phyloP scores from a whole-genome alignment of 1,140 invertebrate species.

The Coptotermes formosanus region DNA sequence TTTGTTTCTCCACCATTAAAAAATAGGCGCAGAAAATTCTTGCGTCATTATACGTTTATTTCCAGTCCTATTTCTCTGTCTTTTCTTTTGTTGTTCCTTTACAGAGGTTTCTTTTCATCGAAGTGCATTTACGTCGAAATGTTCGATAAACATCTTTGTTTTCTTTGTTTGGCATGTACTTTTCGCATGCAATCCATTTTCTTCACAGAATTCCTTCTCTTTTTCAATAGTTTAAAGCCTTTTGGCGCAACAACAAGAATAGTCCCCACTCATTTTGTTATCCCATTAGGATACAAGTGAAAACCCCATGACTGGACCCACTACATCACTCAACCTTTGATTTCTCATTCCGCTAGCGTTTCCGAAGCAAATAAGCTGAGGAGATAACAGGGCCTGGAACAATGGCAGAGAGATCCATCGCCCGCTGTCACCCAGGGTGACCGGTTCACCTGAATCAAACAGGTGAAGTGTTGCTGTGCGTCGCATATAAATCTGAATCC shows the following conservation, averaged over 20 bases:
- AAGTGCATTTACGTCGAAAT: slow-evolving; percentile 7
- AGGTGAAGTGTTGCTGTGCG: neutral
- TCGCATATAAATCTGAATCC: neutral
- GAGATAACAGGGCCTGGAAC: neutral
- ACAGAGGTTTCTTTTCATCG: neutral
- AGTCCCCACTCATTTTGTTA: slow-evolving; percentile 23
- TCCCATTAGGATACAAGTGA: slow-evolving; percentile 22
- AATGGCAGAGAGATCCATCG: neutral
- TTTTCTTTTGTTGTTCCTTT: neutral
- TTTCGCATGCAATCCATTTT: slow-evolving; percentile 28
- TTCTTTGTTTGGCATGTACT: slow-evolving; percentile 5
- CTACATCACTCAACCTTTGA: slow-evolving; percentile 27
- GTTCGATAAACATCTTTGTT: slow-evolving; percentile 24
- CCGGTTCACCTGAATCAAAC: neutral
- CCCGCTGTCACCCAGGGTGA: neutral
- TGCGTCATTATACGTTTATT: neutral
- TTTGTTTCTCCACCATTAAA: neutral
- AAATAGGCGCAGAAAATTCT: neutral
- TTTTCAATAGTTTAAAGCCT: slow-evolving; percentile 16
- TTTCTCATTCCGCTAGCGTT: slow-evolving; percentile 20
- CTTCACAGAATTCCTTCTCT: slow-evolving; percentile 23
- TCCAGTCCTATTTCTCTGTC: neutral
- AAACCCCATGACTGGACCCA: too few relatives aligned
- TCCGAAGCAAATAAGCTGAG: slow-evolving; percentile 10
- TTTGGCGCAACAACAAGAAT: neutral